phyloP scores from a whole-genome alignment of 2,888 invertebrate species.

The Eumerus sabulonum region DNA sequence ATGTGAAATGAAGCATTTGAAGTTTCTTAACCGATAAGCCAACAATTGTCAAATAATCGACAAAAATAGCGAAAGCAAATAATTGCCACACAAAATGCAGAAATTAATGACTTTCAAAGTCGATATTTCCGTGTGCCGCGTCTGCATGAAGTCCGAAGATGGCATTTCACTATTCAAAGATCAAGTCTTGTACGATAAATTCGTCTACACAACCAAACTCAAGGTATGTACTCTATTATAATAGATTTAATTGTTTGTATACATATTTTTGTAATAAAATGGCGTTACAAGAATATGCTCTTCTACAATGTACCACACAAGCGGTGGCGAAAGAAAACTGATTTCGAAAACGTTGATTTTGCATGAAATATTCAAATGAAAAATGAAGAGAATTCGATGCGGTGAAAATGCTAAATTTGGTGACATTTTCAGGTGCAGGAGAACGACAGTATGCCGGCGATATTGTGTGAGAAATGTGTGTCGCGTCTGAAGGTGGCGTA shows the following conservation, averaged over 20 bases:
- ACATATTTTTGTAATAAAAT: constrained; percentile 66
- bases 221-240: constrained; percentile 72
- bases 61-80: background rate
- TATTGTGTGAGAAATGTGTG: constrained; percentile 73
- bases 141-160: constrained; percentile 73
- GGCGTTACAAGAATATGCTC: constrained; percentile 21
- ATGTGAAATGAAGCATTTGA: constrained; percentile 28
- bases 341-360: constrained; percentile 36
- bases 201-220: constrained; percentile 73
- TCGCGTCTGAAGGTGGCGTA: constrained; percentile 72
- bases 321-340: background rate
- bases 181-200: constrained; percentile 70
- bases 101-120: constrained; percentile 73
- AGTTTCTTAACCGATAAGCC: background rate
- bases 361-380: constrained; percentile 33
- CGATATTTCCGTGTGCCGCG: constrained; percentile 74
- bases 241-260: constrained; percentile 61
- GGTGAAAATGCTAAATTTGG: background rate
- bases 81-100: constrained; percentile 5
- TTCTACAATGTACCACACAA: constrained; percentile 58
- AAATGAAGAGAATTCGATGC: background rate
- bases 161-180: constrained; percentile 70
- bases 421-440: constrained; percentile 71
- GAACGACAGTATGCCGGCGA: constrained; percentile 72
- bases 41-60: constrained; percentile 4